Evolutionary conservation across 2,888 invertebrate genomes (phyloP), one percentile per base, ranked within the genome.

Genomic region (Tetragonula carbonaria): DNA sequence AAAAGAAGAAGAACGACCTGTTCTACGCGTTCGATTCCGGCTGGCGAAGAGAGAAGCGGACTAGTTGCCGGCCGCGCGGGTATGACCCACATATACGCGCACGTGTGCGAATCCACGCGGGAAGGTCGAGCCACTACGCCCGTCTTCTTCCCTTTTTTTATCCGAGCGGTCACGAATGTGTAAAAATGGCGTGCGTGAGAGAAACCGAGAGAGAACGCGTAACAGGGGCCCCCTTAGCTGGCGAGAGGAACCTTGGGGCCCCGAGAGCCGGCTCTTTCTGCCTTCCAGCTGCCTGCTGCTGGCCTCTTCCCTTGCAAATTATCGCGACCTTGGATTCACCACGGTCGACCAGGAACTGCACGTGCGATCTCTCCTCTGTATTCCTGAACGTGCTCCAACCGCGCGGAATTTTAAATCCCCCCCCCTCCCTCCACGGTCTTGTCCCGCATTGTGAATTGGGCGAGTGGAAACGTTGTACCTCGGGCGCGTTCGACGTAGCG

Each of bases 51-150:
- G 45, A 45, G 45, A 45, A 55, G 77, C 53, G 66, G 33, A 78
- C 88, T 87, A 88, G 87, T 80, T 82, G 67, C 66, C 72, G 8
- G 75, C 63, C 75, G 86, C 86, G 87, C 87, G 87, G 87, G 89
- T 87, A 90, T 91, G 91, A 92, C 91, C 91, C 88, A 92, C 88
- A 91, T 91, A 91, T 91, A 88, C 63, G 82, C 57, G 82, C 89
- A 88, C 85, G 87, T 88, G 86, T 88, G 86, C 84, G 87, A 85
- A 89, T 89, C 84, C 74, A 81, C 89, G 87, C 88, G 81, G 78
- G 88, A 89, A 89, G 89, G 88, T 89, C 89, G 81, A 68, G n/a
- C 62, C 82, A 68, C 80, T 70, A 85, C 84, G 82, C 38, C 51
- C 71, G 68, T 77, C 80, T 78, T 80, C 83, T 81, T 45, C 45